These are phyloP conservation scores for Cataglyphis livida DNA, from an alignment of 2,888 invertebrate species.

Conservation along the genomic window DNA sequence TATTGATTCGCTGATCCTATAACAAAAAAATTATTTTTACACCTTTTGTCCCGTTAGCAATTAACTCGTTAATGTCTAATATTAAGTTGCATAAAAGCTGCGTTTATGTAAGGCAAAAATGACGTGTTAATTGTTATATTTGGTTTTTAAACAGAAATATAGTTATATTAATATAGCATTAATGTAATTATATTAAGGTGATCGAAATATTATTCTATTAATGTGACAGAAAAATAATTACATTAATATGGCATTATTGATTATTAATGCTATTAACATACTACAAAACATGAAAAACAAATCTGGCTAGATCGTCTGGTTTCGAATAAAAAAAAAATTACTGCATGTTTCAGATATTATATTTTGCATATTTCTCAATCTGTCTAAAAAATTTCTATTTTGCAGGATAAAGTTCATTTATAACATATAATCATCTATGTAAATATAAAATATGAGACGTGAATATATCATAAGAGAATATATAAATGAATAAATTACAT, in stretches of 20 bases:
- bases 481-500: neutral
- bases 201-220: neutral
- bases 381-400: neutral
- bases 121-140: neutral
- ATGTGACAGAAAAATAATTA: neutral
- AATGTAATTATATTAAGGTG: neutral
- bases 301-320: neutral
- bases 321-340: neutral
- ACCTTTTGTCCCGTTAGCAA: neutral
- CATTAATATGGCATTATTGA: neutral
- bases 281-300: conserved; percentile 15
- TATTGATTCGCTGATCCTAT: conserved; percentile 1
- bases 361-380: neutral
- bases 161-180: neutral
- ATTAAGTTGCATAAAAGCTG: neutral
- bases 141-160: neutral
- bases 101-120: neutral
- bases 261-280: conserved; percentile 12
- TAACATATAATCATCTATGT: neutral
- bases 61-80: conserved; percentile 3
- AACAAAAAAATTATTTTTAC: neutral
- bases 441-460: neutral
- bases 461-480: neutral
- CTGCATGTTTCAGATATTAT: neutral
- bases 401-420: neutral